Conservation (phyloP, 2,113 vertebrate species). For the Psilopogon haemacephalus region DNA sequence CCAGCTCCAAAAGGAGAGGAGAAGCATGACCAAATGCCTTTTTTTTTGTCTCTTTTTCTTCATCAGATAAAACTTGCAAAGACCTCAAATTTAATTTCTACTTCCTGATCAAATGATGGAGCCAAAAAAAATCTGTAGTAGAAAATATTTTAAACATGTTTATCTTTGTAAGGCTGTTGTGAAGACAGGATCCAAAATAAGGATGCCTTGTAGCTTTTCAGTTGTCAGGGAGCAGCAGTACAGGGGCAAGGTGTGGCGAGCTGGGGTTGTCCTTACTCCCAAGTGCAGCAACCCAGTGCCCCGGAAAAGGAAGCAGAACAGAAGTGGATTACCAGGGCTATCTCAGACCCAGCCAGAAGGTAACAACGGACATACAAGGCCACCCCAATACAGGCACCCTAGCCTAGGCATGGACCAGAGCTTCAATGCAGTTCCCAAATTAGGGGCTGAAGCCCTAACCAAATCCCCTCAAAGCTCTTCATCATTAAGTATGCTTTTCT, state of each 20-base stretch:
- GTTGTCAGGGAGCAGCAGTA: not conserved
- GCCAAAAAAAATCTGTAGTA: not conserved
- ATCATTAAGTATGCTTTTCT: not conserved
- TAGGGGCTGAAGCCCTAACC: not conserved
- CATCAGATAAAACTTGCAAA: not conserved
- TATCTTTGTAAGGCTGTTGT: not conserved
- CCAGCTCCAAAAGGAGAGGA: not conserved
- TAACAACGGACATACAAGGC: accelerated
- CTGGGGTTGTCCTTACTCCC: not conserved
- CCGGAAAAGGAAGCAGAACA: not conserved
- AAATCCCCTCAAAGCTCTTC: not conserved
- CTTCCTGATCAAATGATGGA: not conserved
- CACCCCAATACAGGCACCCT: not conserved
- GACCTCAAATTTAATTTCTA: not conserved
- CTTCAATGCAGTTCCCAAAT: not conserved
- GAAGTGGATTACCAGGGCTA: no score
- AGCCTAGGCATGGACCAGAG: not conserved
- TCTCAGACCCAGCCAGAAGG: not conserved
- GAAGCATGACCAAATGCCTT: not conserved
- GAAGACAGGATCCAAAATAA: not conserved
- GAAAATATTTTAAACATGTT: not conserved
- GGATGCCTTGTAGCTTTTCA: not conserved
- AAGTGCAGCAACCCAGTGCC: not conserved
- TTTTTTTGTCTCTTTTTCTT: not conserved
- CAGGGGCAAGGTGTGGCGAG: not conserved